Evolutionary conservation across 2,113 vertebrate genomes (phyloP).

Genomic region (Callionymus lyra): DNA sequence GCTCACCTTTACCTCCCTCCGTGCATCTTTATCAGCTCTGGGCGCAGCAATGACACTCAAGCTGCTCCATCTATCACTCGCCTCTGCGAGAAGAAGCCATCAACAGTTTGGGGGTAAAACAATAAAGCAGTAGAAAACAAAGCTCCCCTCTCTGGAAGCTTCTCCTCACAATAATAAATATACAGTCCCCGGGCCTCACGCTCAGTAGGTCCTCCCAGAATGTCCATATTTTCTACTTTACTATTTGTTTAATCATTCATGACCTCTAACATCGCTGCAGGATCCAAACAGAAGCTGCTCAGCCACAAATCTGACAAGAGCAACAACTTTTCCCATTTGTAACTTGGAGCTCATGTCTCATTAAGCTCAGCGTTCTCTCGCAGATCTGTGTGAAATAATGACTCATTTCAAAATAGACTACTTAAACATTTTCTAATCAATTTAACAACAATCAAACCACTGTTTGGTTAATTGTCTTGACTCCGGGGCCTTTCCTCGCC

Average conservation of each 20-base stretch:
- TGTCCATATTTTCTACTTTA: background rate
- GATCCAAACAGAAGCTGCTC: constrained; percentile 9
- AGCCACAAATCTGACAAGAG: constrained; percentile 24
- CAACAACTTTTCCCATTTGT: constrained; percentile 43
- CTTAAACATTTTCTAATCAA: constrained; percentile 71
- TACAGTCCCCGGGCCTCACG: background rate
- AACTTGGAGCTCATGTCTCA: constrained; percentile 40
- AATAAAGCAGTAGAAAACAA: constrained; percentile 6
- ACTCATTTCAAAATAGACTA: constrained; percentile 59
- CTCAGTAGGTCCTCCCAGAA: background rate
- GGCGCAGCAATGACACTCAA: constrained; percentile 29
- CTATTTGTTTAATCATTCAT: constrained; percentile 1
- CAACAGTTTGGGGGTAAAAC: constrained; percentile 38
- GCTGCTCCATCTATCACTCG: constrained; percentile 24
- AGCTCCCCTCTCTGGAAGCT: constrained; percentile 8
- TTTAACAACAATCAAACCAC: constrained; percentile 69
- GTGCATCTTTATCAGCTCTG: constrained; percentile 40
- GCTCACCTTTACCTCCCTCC: constrained; percentile 44
- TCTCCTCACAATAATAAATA: constrained; percentile 11
- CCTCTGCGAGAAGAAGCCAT: constrained; percentile 24
- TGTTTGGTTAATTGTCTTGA: constrained; percentile 69
- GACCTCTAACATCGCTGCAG: constrained; percentile 4
- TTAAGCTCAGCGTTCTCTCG: constrained; percentile 46
- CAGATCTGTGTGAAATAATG: constrained; percentile 55
- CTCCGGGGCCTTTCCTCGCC: constrained; percentile 67